Evolutionary conservation across 2,797 vertebrate genomes (phyloP).

Genomic region (Hafferia zeledoni): DNA sequence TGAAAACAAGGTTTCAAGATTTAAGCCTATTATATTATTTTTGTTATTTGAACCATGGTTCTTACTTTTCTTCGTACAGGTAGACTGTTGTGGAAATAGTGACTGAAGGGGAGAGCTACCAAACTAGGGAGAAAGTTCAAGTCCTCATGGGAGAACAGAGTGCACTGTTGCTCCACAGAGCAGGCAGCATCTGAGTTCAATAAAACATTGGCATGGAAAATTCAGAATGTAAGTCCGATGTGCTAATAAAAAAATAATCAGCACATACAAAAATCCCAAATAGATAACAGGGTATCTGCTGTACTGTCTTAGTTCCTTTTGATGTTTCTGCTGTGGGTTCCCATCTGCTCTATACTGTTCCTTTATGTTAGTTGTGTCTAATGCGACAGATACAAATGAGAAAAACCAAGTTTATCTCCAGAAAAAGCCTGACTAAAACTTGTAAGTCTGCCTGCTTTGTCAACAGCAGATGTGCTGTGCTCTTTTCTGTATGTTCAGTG

Average conservation of each 20-base stretch:
- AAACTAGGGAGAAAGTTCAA: not conserved
- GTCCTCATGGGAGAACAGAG: not conserved
- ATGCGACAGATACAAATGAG: not conserved
- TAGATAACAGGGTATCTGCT: not conserved
- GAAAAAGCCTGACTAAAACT: not conserved
- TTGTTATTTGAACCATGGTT: not conserved
- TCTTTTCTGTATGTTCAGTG: not conserved
- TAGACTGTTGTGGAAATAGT: not conserved
- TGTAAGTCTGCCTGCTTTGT: not conserved
- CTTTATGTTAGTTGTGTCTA: not conserved
- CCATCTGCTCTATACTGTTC: accelerated
- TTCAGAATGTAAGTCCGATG: not conserved
- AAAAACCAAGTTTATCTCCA: not conserved
- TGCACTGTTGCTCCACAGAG: not conserved
- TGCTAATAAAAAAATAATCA: not conserved
- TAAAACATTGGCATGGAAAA: not conserved
- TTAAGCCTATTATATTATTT: not conserved
- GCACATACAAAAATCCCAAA: not conserved
- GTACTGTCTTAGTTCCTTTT: not conserved
- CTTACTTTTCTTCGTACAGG: not conserved
- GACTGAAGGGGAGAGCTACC: not conserved
- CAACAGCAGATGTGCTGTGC: not conserved
- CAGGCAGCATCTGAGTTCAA: not conserved
- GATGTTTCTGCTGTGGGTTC: not conserved
- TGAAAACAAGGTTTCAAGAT: not conserved